These are phyloP conservation scores for Onthophagus sagittarius DNA, from an alignment of 2,888 invertebrate genomes.

Conservation along the genomic window DNA sequence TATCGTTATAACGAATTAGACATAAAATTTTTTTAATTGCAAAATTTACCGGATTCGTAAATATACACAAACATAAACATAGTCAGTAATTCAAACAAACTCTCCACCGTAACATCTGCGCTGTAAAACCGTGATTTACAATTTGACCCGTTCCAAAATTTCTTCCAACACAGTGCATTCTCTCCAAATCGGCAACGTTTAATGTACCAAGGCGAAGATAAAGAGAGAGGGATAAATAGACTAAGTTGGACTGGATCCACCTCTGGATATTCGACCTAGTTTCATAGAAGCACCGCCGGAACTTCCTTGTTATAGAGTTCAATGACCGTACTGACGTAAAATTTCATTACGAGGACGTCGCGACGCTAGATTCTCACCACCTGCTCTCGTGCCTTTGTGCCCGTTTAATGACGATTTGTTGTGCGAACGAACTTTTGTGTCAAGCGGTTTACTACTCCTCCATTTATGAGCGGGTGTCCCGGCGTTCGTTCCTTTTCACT, in stretches of 20 bases:
- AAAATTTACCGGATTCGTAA: too few species aligned
- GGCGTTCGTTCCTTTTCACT: not conserved
- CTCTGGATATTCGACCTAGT: constrained; percentile 5
- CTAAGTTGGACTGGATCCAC: constrained; percentile 1
- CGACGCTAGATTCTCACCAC: not conserved
- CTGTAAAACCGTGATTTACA: not conserved
- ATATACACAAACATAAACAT: not conserved
- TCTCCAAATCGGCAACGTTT: not conserved
- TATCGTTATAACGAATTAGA: too few species aligned
- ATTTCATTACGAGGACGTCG: constrained; percentile 5
- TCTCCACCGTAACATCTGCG: not conserved
- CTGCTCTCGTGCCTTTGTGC: not conserved
- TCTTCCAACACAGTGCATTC: not conserved
- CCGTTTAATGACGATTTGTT: not conserved
- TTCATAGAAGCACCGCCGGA: not conserved
- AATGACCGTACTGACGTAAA: constrained; percentile 3
- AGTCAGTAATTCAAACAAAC: not conserved
- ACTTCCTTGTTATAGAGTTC: constrained; percentile 10
- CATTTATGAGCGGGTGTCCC: not conserved
- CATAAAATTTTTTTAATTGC: too few species aligned
- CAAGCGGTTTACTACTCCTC: not conserved
- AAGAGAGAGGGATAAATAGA: not conserved
- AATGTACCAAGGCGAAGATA: not conserved
- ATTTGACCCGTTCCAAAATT: not conserved
- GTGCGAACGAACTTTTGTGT: not conserved